Evolutionary conservation across 2,888 invertebrate genomes (phyloP).

Genomic region (Nomada ruficornis): DNA sequence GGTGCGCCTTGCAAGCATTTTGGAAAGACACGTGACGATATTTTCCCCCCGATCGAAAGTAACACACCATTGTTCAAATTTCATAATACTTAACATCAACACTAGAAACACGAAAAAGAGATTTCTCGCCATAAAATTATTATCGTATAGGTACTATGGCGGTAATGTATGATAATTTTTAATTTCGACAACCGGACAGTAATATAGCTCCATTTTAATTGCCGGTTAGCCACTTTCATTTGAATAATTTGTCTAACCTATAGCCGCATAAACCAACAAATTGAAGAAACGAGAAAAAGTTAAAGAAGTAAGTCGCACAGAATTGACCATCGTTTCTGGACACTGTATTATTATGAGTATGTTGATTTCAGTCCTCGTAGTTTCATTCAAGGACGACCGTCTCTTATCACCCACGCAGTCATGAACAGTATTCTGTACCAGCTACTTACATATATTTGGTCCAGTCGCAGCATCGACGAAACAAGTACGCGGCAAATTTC

Average conservation of each 20-base stretch:
- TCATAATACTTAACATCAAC: too few relatives aligned
- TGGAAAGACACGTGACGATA: background rate
- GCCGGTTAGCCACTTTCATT: too few relatives aligned
- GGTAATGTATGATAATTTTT: too few relatives aligned
- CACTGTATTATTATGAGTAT: background rate
- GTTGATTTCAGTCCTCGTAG: background rate
- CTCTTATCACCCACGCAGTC: background rate
- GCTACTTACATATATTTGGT: background rate
- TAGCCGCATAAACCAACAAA: too few relatives aligned
- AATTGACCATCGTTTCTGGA: slow-evolving; percentile 8
- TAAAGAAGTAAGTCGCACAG: background rate
- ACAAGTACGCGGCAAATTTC: slow-evolving; percentile 63
- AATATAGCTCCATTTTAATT: too few relatives aligned
- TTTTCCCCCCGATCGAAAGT: background rate
- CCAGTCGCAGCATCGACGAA: slow-evolving; percentile 27
- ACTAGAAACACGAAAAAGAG: too few relatives aligned
- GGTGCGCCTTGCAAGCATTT: slow-evolving; percentile 10
- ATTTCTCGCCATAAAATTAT: too few relatives aligned
- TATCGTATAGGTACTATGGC: too few relatives aligned
- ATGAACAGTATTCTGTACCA: background rate
- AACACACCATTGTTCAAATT: too few relatives aligned
- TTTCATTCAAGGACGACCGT: too few relatives aligned
- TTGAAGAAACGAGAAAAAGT: background rate
- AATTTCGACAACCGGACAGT: too few relatives aligned
- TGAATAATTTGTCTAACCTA: too few relatives aligned